Base-by-base conservation (phyloP, 1,140 invertebrate genomes). In the Drosophila ogumai region DNA sequence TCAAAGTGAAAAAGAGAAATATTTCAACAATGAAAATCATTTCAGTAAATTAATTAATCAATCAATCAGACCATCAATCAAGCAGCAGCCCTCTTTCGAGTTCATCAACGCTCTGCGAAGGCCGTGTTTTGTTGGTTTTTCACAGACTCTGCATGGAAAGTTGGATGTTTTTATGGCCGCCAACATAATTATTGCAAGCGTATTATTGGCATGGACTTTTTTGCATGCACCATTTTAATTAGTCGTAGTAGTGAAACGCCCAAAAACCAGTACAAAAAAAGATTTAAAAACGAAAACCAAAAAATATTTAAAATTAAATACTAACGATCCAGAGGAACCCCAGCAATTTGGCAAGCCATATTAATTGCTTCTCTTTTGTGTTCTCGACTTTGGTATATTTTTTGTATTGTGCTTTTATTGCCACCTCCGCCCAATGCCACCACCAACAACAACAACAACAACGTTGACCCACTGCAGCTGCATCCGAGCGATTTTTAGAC, bases 401-500 rank as follows among this genome's bases (percentile, higher is more conserved):
- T 59, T 28, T 55, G 25, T 17, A 40, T 40, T 32, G 15, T 54
- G 44, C 44, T 75, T 55, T 75, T 68, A 41, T 17, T 81, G 31
- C 50, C 25, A 58, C 46, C 22, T 9, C 17, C 34, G 13, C 10
- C 32, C 17, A 41, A 7, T 9, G 32, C 38, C 25, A 49, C 22
- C 44, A 31, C 0, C 31, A 32, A 32, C 31, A 32, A 32, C 31
- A 32, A 32, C 31, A 32, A 28, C 25, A 28, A 28, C 25, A 28
- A 50, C 50, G 61, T 76, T 55, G 32, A 47, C 25, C 94, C 36
- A 94, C 92, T 43, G 22, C 94, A 95, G 94, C 94, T 94, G 94
- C 94, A 82, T 95, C 94, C 90, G 94, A 95, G 93, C 94, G 93
- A 92, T 95, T 93, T 94, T 94, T 94, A 92, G 93, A 93, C 93